Evolutionary conservation across 2,113 vertebrate genomes (phyloP).

Genomic region (Gymnorhina tibicen): DNA sequence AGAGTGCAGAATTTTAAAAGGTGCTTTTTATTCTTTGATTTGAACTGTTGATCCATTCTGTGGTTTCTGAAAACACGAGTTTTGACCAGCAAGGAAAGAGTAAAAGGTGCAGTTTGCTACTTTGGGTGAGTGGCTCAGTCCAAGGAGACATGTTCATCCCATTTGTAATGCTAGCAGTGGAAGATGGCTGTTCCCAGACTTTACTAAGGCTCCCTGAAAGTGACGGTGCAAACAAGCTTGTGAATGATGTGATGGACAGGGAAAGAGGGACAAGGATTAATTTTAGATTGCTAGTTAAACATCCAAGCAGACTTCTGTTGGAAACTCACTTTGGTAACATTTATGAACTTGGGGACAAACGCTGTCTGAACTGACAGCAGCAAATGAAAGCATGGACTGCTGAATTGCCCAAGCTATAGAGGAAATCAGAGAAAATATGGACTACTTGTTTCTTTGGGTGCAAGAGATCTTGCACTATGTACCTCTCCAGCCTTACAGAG

Average conservation of each 20-base stretch:
- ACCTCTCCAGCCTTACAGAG: background rate
- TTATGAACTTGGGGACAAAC: background rate
- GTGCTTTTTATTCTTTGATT: background rate
- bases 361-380: background rate
- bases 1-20: background rate
- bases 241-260: background rate
- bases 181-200: background rate
- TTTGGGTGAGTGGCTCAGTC: background rate
- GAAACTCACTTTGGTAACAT: background rate
- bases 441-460: background rate
- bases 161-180: background rate
- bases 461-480: background rate
- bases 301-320: background rate
- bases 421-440: background rate
- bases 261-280: background rate
- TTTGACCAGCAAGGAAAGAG: background rate
- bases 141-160: accelerated
- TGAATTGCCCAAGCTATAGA: background rate
- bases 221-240: background rate
- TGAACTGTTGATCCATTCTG: background rate
- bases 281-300: background rate
- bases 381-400: background rate
- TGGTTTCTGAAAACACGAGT: background rate
- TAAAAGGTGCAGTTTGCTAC: background rate
- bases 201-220: background rate